Evolutionary conservation across 2,797 vertebrate species (phyloP), one percentile per base, ranked within the genome.

Genomic region (Bucorvus abyssinicus): DNA sequence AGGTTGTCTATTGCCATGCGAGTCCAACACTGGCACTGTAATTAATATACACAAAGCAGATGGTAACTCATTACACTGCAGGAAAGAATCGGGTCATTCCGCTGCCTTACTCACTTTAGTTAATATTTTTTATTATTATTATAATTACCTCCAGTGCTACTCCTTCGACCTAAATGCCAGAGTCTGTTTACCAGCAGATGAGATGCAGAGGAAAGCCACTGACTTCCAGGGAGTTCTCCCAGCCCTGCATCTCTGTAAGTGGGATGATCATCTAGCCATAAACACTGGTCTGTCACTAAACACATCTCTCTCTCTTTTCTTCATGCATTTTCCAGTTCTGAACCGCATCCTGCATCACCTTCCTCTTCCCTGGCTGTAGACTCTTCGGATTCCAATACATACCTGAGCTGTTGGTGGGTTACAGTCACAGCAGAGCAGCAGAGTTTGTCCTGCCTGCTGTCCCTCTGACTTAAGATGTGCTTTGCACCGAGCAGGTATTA

Each of bases 321-420:
- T 7, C 30, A 2, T 34, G 64, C 36, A 24, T 92, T 88, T 92
- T 21, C 69, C 67, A 45, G 19, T 32, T 40, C 93, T 55, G 32
- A 63, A 40, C 73, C 69, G 18, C 38, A 7, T 5, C 34, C 65
- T 74, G 65, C 85, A 44, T 95, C 32, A 49, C 34, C 55, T 13
- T 38, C 36, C 84, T 61, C 29, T n/a, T 61, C 53, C 40, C 50
- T 30, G 75, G 6, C 75, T 49, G 27, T 7, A 38, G 95, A 91
- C 92, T 92, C 69, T 79, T 40, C 49, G 34, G 86, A 96, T 96
- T 94, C 95, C 96, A 64, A 17, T 26, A 91, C 95, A 85, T 60
- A 90, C 80, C 78, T 79, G 82, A 69, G 30, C 24, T 21, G 14
- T 53, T 18, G 53, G 5, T 45, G 56, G 3, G 63, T 69, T 23